Percentiles rank a stretch among this genome's conserved stretches.
Conservation (phyloP, 1,140 invertebrate genomes). For the Orius insidiosus region DNA sequence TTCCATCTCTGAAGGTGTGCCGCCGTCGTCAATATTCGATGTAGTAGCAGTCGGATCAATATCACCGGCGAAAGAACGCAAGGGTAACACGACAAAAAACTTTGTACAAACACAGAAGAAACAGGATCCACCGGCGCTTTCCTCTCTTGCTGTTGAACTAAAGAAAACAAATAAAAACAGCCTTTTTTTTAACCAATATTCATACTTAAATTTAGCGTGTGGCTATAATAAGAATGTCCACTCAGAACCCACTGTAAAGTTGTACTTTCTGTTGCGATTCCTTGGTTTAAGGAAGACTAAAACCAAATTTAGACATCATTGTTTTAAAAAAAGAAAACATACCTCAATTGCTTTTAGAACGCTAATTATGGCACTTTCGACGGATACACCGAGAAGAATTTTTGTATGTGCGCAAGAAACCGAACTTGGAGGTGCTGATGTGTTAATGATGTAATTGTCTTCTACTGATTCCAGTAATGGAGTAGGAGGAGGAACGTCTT, state of each 20-base stretch:
- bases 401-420: conserved; percentile 22
- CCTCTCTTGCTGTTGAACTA: conserved; percentile 14
- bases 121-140: conserved; percentile 19
- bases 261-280: conserved; percentile 18
- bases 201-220: conserved; percentile 17
- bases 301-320: neutral
- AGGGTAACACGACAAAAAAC: conserved; percentile 32
- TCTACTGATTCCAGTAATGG: conserved; percentile 25
- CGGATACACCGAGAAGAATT: conserved; percentile 28
- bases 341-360: conserved; percentile 32
- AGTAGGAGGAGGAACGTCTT: conserved; percentile 24
- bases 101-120: conserved; percentile 24
- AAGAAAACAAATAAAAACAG: conserved; percentile 1
- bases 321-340: neutral
- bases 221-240: conserved; percentile 20
- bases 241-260: conserved; percentile 22
- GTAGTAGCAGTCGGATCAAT: conserved; percentile 37
- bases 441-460: conserved; percentile 32
- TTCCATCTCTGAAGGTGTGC: conserved; percentile 28
- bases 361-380: conserved; percentile 30
- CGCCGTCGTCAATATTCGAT: conserved; percentile 35
- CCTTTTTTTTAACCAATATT: neutral
- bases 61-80: conserved; percentile 39
- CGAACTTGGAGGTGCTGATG: conserved; percentile 28
- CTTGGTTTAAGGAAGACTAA: conserved; percentile 20